Evolutionary conservation across 2,888 invertebrate species (phyloP).

Genomic region (Drosophila mayaguana): DNA sequence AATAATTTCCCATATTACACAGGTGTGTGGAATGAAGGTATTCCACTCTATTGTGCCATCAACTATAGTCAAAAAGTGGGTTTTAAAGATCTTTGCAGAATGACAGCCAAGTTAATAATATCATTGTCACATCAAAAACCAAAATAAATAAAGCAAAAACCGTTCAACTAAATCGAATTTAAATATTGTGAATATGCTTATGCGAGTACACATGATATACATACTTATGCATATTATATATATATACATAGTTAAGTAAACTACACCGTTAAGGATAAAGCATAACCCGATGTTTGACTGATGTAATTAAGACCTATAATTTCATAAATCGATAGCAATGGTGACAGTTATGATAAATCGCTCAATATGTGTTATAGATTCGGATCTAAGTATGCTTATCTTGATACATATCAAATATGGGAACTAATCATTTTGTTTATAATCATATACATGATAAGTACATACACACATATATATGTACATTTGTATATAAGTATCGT

Average conservation of each 20-base stretch:
- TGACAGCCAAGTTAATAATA: background rate
- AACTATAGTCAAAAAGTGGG: background rate
- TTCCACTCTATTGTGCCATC: background rate
- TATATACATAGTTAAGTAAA: background rate
- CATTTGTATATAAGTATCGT: background rate
- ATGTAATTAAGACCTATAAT: conserved; percentile 5
- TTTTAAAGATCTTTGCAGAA: background rate
- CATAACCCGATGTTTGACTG: background rate
- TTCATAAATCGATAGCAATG: conserved; percentile 17
- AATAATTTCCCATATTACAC: background rate
- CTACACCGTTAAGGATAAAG: background rate
- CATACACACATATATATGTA: background rate
- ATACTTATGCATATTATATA: background rate
- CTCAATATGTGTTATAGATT: conserved; percentile 1
- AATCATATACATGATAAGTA: conserved; percentile 1
- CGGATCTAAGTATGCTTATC: conserved; percentile 13
- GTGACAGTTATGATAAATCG: conserved; percentile 26
- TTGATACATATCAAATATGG: background rate
- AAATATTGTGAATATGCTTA: too few species aligned
- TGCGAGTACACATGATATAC: too few species aligned
- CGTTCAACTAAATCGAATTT: too few species aligned
- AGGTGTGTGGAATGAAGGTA: too few species aligned
- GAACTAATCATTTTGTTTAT: background rate
- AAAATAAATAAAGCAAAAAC: too few species aligned
- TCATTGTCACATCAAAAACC: too few species aligned